These are phyloP conservation scores for Seira sanloemensis DNA, from an alignment of 2,888 invertebrate species.

Conservation along the genomic window DNA sequence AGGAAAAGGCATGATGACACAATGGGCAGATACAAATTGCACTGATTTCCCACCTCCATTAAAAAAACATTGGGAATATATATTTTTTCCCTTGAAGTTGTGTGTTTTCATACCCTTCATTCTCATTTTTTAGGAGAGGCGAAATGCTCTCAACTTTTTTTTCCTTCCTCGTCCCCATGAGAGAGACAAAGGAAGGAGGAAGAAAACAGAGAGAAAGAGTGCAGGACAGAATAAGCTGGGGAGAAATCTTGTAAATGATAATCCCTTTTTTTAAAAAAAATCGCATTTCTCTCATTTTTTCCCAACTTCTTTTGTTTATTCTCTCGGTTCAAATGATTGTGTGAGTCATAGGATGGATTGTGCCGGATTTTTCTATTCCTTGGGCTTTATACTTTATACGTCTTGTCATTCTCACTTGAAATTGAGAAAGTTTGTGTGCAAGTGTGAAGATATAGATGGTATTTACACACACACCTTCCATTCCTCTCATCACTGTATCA, in stretches of 20 bases:
- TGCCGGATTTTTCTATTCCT: too few relatives aligned
- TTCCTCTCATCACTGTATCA: too few relatives aligned
- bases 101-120: slow-evolving; percentile 34
- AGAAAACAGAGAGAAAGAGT: slow-evolving; percentile 17
- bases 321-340: neutral
- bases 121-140: slow-evolving; percentile 19
- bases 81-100: slow-evolving; percentile 1
- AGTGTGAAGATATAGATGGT: too few relatives aligned
- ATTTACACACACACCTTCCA: too few relatives aligned
- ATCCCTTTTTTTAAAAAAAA: too few relatives aligned
- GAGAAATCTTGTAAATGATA: neutral
- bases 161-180: neutral
- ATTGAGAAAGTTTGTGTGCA: too few relatives aligned
- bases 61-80: slow-evolving; percentile 62
- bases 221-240: neutral
- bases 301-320: neutral
- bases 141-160: too few relatives aligned
- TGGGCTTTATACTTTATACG: too few relatives aligned
- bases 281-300: too few relatives aligned
- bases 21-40: slow-evolving; percentile 66
- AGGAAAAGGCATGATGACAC: slow-evolving; percentile 48
- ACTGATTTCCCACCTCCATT: slow-evolving; percentile 69
- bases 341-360: slow-evolving; percentile 9
- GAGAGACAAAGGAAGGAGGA: neutral
- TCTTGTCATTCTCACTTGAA: too few relatives aligned